Percentiles rank a stretch among this genome's conserved stretches.
Conservation (phyloP, 1,140 invertebrate genomes). For the Apis mellifera region DNA sequence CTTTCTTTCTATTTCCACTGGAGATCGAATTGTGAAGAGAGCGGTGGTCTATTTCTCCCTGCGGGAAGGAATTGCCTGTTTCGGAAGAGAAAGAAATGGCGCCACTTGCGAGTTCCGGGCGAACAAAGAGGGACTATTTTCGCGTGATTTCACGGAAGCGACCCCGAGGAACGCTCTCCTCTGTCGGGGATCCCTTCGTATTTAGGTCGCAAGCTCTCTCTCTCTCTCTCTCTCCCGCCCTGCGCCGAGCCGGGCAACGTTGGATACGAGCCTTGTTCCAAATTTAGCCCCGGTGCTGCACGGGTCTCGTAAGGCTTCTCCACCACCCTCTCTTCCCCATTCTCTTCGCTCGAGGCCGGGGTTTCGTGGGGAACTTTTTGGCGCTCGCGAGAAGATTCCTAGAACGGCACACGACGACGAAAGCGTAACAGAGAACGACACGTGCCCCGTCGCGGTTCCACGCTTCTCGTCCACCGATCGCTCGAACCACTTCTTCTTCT, state of each 20-base stretch:
- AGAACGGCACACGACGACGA: constrained; percentile 17
- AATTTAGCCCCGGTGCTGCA: constrained; percentile 58
- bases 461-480: neutral
- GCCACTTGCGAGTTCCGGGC: neutral
- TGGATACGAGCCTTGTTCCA: constrained; percentile 58
- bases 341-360: neutral
- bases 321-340: constrained; percentile 33
- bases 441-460: neutral
- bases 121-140: constrained; percentile 68
- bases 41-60: neutral
- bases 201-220: constrained; percentile 66
- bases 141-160: constrained; percentile 67
- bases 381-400: constrained; percentile 38
- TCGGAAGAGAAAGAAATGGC: too few relatives aligned
- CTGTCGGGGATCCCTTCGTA: constrained; percentile 57
- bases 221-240: constrained; percentile 18
- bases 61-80: too few relatives aligned
- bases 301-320: constrained; percentile 50
- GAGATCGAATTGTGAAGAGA: constrained; percentile 42
- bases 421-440: neutral
- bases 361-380: constrained; percentile 30
- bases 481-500: too few relatives aligned
- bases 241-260: constrained; percentile 9
- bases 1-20: neutral
- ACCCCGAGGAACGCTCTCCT: constrained; percentile 46